These are phyloP conservation scores for Xiphorhynchus erythropygius DNA, from an alignment of 2,797 vertebrate species.

Conservation along the genomic window DNA sequence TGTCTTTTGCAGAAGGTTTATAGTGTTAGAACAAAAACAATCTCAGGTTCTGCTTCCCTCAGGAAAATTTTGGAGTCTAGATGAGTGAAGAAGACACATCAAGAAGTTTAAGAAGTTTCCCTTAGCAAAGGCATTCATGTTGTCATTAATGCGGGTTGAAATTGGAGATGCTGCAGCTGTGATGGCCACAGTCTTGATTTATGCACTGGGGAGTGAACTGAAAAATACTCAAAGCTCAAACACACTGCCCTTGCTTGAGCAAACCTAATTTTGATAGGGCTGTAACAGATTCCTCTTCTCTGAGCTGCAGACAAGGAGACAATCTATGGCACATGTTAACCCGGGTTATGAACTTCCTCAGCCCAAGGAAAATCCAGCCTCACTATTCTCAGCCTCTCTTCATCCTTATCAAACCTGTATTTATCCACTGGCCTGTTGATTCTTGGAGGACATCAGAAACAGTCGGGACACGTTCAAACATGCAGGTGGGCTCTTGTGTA, in stretches of 20 bases:
- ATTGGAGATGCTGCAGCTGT: background rate
- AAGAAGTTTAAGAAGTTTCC: background rate
- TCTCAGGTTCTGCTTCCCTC: background rate
- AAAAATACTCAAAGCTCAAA: background rate
- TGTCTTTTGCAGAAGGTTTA: background rate
- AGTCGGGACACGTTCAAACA: background rate
- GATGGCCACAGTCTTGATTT: background rate
- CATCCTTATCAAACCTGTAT: background rate
- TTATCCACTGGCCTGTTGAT: background rate
- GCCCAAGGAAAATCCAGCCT: background rate
- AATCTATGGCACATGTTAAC: background rate
- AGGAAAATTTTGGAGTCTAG: background rate
- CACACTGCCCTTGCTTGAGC: background rate
- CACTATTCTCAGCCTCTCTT: background rate
- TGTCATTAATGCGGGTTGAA: background rate
- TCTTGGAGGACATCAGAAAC: background rate
- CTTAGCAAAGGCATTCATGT: background rate
- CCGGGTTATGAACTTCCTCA: background rate
- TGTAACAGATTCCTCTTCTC: background rate
- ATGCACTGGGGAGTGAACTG: background rate
- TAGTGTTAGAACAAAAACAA: background rate
- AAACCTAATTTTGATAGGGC: background rate
- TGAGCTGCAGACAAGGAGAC: background rate
- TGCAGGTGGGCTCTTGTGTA: background rate
- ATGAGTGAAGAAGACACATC: background rate